Percentiles rank a stretch among this genome's conserved stretches.
These are phyloP conservation scores for Empis stercorea DNA, from an alignment of 2,888 invertebrate species.

Conservation along the genomic window DNA sequence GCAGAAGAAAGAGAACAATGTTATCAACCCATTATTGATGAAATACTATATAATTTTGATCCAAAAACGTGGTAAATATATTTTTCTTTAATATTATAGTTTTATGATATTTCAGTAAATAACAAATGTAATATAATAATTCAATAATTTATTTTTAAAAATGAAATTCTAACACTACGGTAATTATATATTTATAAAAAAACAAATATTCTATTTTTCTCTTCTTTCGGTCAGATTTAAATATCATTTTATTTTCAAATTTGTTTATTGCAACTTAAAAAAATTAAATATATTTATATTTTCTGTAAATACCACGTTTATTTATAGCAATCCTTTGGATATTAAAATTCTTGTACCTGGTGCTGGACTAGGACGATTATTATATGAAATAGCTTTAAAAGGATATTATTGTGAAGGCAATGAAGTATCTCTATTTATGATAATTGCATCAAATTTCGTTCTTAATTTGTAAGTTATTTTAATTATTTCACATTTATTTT, in stretches of 20 bases:
- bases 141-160: no score
- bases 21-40: constrained; percentile 80
- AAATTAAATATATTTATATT: neutral
- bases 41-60: constrained; percentile 43
- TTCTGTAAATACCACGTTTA: no score
- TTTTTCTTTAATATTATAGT: neutral
- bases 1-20: constrained; percentile 70
- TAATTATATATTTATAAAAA: no score
- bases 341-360: constrained; percentile 79
- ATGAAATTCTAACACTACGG: no score
- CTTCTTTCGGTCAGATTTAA: no score
- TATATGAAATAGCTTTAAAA: constrained; percentile 81
- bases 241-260: no score
- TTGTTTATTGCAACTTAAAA: no score
- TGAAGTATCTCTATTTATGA: constrained; percentile 95
- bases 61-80: neutral
- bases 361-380: constrained; percentile 87
- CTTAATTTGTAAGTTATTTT: constrained; percentile 55
- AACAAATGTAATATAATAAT: neutral
- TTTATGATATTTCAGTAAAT: neutral
- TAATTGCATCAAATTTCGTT: constrained; percentile 91
- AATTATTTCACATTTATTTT: neutral
- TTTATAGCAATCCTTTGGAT: neutral
- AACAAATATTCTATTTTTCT: no score
- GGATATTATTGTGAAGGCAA: constrained; percentile 94